phyloP scores from a whole-genome alignment of 2,113 vertebrate species.

The Okapia johnstoni region DNA sequence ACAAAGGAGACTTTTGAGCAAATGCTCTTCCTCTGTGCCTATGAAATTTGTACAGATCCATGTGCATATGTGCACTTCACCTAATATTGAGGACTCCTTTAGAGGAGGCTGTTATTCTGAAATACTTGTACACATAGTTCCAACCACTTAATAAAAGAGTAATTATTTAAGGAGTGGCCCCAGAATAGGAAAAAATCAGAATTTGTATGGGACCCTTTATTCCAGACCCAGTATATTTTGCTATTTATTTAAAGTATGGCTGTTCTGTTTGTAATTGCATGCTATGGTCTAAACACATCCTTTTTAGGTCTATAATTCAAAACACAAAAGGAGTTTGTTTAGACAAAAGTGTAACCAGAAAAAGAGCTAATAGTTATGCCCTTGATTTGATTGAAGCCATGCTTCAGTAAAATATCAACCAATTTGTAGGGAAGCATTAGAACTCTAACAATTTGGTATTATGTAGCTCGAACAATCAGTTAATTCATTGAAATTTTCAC shows the following conservation, averaged over 20 bases:
- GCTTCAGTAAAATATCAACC: background rate
- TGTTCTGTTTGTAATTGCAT: background rate
- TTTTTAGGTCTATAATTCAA: background rate
- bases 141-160: background rate
- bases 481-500: background rate
- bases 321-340: background rate
- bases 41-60: background rate
- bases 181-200: background rate
- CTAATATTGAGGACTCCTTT: background rate
- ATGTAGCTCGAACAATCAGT: background rate
- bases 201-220: background rate
- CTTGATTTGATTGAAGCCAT: background rate
- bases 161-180: background rate
- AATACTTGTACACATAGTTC: background rate
- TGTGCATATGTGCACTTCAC: background rate
- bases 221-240: background rate
- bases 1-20: background rate
- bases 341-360: background rate
- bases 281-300: background rate
- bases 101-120: background rate
- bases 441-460: background rate
- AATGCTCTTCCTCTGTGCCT: background rate
- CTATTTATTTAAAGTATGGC: background rate
- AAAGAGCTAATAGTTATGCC: background rate
- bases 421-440: background rate